A percentile compares a stretch with the other conserved stretches of the same genome.
phyloP scores from a whole-genome alignment of 1,140 invertebrate genomes.

The Chironomus tepperi region DNA sequence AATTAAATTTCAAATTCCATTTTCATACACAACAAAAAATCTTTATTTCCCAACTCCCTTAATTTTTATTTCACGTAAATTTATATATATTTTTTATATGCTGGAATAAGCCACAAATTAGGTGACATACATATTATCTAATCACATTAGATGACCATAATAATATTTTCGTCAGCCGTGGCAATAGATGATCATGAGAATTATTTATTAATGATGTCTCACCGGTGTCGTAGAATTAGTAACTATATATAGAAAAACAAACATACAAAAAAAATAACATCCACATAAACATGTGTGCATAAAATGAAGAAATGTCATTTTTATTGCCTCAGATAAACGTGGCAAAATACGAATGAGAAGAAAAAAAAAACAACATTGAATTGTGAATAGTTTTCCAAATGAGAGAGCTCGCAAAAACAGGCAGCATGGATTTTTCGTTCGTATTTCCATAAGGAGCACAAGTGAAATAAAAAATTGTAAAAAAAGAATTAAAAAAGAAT shows the following conservation, averaged over 20 bases:
- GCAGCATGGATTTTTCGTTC: too few species aligned
- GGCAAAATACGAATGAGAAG: not conserved
- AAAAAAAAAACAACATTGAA: too few species aligned
- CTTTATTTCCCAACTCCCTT: too few species aligned
- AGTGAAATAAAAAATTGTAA: too few species aligned
- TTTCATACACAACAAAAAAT: too few species aligned
- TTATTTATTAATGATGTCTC: not conserved
- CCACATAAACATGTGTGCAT: too few species aligned
- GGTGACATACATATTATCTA: not conserved
- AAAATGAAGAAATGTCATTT: not conserved
- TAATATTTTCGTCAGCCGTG: not conserved
- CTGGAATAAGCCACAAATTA: constrained; percentile 16
- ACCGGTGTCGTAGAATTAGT: not conserved
- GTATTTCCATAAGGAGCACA: too few species aligned
- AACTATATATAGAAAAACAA: not conserved
- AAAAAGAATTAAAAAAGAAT: too few species aligned
- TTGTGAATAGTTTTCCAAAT: too few species aligned
- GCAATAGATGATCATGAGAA: not conserved
- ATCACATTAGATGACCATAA: not conserved
- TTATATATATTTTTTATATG: not conserved
- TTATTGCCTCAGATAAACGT: not conserved
- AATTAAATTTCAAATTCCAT: too few species aligned
- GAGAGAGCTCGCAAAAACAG: too few species aligned
- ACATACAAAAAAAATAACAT: too few species aligned
- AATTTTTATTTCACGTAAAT: not conserved